Percentiles rank a stretch among this genome's conserved stretches.
These are phyloP conservation scores for Brachyptera putata DNA, from an alignment of 2,888 invertebrate genomes.

Conservation along the genomic window DNA sequence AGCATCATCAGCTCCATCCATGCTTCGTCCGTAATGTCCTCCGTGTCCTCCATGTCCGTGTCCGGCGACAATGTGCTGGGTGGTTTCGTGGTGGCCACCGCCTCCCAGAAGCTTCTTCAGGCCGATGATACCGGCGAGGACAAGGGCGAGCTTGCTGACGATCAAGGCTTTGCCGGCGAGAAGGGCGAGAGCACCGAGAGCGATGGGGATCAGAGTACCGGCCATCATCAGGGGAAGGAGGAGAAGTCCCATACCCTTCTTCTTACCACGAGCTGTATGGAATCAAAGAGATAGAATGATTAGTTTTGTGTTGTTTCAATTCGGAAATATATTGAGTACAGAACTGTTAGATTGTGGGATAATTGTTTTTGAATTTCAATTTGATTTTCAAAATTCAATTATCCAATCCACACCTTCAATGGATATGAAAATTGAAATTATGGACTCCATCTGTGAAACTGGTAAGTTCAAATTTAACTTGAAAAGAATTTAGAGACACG, in stretches of 20 bases:
- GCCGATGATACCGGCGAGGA: slow-evolving; percentile 75
- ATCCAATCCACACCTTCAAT: no score
- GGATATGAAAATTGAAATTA: no score
- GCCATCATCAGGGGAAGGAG: slow-evolving; percentile 75
- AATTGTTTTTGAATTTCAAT: no score
- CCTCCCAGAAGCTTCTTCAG: slow-evolving; percentile 75
- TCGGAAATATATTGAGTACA: no score
- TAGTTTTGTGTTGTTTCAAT: neutral
- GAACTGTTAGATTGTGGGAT: no score
- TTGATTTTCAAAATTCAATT: no score
- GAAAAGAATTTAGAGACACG: no score
- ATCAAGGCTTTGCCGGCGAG: slow-evolving; percentile 82
- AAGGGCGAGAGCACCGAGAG: slow-evolving; percentile 75
- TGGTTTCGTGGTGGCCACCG: slow-evolving; percentile 46
- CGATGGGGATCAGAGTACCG: slow-evolving; percentile 75
- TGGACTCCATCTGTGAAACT: no score
- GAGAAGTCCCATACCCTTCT: slow-evolving; percentile 68
- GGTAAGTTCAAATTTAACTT: no score
- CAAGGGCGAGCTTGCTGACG: slow-evolving; percentile 76
- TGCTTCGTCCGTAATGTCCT: slow-evolving; percentile 36
- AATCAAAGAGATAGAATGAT: neutral
- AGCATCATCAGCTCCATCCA: slow-evolving; percentile 50
- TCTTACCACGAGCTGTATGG: slow-evolving; percentile 54
- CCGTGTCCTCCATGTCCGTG: slow-evolving; percentile 35
- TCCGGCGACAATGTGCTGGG: slow-evolving; percentile 40